Evolutionary conservation across 1,140 invertebrate species (phyloP).

Genomic region (Drosophila mayri): DNA sequence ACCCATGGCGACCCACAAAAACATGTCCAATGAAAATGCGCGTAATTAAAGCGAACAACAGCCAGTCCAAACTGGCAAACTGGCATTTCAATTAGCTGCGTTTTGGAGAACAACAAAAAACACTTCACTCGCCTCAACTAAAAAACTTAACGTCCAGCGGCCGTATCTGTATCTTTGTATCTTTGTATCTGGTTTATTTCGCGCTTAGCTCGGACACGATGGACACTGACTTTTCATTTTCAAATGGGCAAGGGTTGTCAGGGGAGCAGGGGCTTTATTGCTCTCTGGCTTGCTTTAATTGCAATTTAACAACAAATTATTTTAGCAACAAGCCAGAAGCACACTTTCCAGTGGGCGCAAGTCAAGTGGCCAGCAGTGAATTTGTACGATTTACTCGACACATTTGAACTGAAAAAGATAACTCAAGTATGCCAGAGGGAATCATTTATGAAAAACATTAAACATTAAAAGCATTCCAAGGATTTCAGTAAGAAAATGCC

Average conservation of each 20-base stretch:
- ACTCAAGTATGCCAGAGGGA: slow-evolving; percentile 6
- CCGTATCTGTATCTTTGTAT: slow-evolving; percentile 45
- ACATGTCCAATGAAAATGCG: slow-evolving; percentile 66
- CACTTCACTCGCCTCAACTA: slow-evolving; percentile 42
- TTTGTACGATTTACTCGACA: slow-evolving; percentile 30
- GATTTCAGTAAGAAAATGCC: background rate
- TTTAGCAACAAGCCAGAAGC: slow-evolving; percentile 45
- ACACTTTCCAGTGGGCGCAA: slow-evolving; percentile 39
- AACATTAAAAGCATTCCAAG: background rate
- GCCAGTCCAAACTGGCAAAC: slow-evolving; percentile 48
- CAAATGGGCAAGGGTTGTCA: slow-evolving; percentile 6
- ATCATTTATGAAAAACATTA: background rate
- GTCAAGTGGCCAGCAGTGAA: slow-evolving; percentile 37
- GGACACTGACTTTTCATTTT: background rate
- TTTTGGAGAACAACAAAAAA: slow-evolving; percentile 45
- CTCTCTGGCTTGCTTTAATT: slow-evolving; percentile 59
- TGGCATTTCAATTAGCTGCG: slow-evolving; percentile 77
- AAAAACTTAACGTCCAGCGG: slow-evolving; percentile 33
- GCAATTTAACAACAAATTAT: slow-evolving; percentile 68
- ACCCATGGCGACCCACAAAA: slow-evolving; percentile 77
- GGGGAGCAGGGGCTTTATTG: slow-evolving; percentile 24
- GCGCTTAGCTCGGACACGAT: slow-evolving; percentile 12
- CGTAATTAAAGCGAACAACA: slow-evolving; percentile 61
- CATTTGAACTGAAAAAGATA: slow-evolving; percentile 5
- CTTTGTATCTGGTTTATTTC: slow-evolving; percentile 69